Evolutionary conservation across 2,797 vertebrate species (phyloP).

Genomic region (Nyctibius grandis): DNA sequence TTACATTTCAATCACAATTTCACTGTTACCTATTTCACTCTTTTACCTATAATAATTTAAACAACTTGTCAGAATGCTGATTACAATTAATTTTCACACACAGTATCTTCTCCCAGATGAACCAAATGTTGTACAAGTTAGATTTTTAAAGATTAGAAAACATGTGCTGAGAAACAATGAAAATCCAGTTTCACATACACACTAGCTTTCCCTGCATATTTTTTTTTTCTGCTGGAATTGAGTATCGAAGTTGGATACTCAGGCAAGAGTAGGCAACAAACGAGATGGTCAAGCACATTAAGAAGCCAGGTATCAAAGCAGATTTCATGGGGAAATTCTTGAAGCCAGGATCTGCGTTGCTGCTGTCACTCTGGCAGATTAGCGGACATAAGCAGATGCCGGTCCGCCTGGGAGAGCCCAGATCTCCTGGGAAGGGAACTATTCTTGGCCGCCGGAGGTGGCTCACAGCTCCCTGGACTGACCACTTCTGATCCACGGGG

Average conservation of each 20-base stretch:
- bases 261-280: not conserved
- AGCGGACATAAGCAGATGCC: not conserved
- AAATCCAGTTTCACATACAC: not conserved
- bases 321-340: not conserved
- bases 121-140: not conserved
- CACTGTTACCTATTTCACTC: not conserved
- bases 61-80: not conserved
- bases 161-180: not conserved
- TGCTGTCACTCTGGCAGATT: not conserved
- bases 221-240: no score
- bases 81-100: not conserved
- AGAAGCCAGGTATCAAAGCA: not conserved
- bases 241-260: no score
- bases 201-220: no score
- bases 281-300: not conserved
- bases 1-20: not conserved
- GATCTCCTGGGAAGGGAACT: not conserved
- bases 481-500: accelerated
- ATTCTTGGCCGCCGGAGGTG: not conserved
- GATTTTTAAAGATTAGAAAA: not conserved
- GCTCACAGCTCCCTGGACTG: not conserved
- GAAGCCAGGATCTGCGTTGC: not conserved
- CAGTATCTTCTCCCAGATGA: not conserved
- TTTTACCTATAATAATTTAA: not conserved
- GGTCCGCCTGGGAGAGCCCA: not conserved